Conservation (phyloP, 1,140 invertebrate genomes). For the Drosophila triauraria region DNA sequence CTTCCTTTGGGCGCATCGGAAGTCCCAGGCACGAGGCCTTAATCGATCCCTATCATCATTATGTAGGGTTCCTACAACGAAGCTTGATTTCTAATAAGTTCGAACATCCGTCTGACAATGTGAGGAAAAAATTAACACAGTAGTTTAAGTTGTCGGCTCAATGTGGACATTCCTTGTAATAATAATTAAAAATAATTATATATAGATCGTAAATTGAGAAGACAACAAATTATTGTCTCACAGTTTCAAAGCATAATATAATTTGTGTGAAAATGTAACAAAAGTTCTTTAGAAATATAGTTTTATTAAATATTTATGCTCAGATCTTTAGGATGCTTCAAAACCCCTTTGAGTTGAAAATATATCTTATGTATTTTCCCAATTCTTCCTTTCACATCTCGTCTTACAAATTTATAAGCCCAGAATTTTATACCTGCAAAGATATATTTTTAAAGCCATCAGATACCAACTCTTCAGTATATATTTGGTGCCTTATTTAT, state of each 20-base stretch:
- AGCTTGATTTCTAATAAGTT: constrained; percentile 34
- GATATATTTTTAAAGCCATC: background rate
- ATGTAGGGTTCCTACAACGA: constrained; percentile 21
- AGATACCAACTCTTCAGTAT: background rate
- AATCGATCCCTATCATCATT: constrained; percentile 49
- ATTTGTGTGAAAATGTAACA: background rate
- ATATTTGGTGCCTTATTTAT: constrained; percentile 17
- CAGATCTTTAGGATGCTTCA: too few relatives aligned
- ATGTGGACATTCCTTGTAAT: constrained; percentile 14
- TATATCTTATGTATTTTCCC: too few relatives aligned
- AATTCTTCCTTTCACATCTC: too few relatives aligned
- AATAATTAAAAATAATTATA: constrained; percentile 10
- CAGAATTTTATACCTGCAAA: background rate
- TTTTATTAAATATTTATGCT: background rate
- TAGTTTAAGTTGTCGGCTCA: constrained; percentile 1
- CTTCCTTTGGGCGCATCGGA: constrained; percentile 54
- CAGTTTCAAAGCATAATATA: background rate
- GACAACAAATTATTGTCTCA: background rate
- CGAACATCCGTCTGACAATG: constrained; percentile 22
- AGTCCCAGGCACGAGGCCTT: constrained; percentile 51
- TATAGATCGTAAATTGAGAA: background rate
- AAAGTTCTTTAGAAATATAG: background rate
- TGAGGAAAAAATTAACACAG: background rate
- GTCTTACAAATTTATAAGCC: too few relatives aligned
- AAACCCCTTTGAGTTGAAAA: too few relatives aligned